These are phyloP conservation scores for Rhimphoctona megacephalus DNA, from an alignment of 2,888 invertebrate species.

Conservation along the genomic window DNA sequence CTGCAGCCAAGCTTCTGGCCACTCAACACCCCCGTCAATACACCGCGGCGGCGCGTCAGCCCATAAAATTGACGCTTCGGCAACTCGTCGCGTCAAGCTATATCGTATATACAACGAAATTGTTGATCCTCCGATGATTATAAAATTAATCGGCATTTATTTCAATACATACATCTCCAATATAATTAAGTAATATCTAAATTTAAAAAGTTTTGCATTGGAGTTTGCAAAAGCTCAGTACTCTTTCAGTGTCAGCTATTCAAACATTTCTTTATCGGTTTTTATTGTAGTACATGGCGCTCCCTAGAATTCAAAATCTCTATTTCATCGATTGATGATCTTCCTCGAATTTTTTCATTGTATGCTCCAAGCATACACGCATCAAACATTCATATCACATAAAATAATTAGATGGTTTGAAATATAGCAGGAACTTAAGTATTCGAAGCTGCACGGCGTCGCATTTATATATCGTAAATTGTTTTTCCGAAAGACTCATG, in stretches of 20 bases:
- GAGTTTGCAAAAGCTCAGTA: not conserved
- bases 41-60: constrained; percentile 12
- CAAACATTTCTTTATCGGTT: not conserved
- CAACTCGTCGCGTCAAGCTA: constrained; percentile 4
- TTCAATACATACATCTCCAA: not conserved
- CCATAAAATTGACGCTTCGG: constrained; percentile 25
- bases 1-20: constrained; percentile 30
- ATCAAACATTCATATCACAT: not conserved
- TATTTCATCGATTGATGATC: not conserved
- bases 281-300: not conserved
- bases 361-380: not conserved
- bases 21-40: constrained; percentile 21
- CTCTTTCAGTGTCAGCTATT: not conserved
- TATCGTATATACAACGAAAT: constrained; percentile 8
- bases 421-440: not conserved
- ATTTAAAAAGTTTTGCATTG: not conserved
- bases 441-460: not conserved
- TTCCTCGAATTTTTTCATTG: not conserved
- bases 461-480: not conserved
- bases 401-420: not conserved
- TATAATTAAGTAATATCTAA: not conserved
- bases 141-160: not conserved
- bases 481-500: constrained; percentile 20
- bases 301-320: not conserved
- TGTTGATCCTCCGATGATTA: not conserved